Evolutionary conservation across 2,888 invertebrate species (phyloP).

Genomic region (Drosophila koepferae): DNA sequence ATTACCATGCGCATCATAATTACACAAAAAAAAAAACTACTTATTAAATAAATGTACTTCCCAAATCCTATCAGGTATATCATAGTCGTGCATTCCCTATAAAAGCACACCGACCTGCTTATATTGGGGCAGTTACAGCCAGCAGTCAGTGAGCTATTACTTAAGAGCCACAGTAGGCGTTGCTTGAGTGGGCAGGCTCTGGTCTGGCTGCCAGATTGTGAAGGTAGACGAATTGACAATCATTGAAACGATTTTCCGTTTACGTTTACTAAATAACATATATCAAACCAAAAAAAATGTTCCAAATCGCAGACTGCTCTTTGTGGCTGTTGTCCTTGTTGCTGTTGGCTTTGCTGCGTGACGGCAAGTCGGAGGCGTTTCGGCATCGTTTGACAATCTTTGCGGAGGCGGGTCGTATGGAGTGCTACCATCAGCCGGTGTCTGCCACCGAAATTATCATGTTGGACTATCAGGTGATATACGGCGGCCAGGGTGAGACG

Average conservation of each 20-base stretch:
- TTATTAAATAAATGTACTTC: not conserved
- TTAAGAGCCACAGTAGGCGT: slow-evolving; percentile 55
- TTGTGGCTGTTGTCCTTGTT: slow-evolving; percentile 10
- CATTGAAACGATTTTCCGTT: slow-evolving; percentile 24
- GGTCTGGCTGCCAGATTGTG: not conserved
- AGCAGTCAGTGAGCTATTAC: slow-evolving; percentile 31
- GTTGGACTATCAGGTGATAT: slow-evolving; percentile 92
- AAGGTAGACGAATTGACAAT: slow-evolving; percentile 24
- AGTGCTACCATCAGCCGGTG: slow-evolving; percentile 90
- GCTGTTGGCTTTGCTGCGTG: slow-evolving; percentile 27
- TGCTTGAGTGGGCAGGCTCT: not conserved
- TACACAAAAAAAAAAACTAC: too few relatives aligned
- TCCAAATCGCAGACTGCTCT: slow-evolving; percentile 34
- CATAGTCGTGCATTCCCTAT: not conserved
- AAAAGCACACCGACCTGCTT: slow-evolving; percentile 1
- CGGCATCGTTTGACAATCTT: slow-evolving; percentile 87
- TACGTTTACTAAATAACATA: slow-evolving; percentile 20
- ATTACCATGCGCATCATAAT: not conserved
- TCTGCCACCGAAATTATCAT: slow-evolving; percentile 89
- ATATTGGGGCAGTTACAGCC: slow-evolving; percentile 18
- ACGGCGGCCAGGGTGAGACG: slow-evolving; percentile 92
- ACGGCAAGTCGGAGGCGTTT: slow-evolving; percentile 62
- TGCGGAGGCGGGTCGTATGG: slow-evolving; percentile 89
- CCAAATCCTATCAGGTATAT: not conserved
- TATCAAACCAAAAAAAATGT: slow-evolving; percentile 50